Evolutionary conservation across 2,113 vertebrate genomes (phyloP).

Genomic region (Phoxinus phoxinus): DNA sequence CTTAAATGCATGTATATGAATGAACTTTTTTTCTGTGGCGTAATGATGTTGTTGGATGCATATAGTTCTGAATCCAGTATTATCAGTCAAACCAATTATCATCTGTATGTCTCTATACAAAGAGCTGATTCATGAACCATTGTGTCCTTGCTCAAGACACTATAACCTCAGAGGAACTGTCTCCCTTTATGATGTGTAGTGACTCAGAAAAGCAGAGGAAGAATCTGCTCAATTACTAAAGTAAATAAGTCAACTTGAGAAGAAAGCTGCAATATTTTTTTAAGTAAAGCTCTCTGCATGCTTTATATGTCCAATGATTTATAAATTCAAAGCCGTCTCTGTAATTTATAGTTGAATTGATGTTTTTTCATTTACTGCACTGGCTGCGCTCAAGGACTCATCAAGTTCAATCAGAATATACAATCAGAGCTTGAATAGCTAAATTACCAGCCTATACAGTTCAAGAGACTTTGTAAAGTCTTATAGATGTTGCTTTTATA

Average conservation of each 20-base stretch:
- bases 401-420: conserved; percentile 38
- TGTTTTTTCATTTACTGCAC: conserved; percentile 31
- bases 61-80: no score
- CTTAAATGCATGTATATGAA: no score
- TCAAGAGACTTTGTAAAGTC: not conserved
- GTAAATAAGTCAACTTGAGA: not conserved
- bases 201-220: not conserved
- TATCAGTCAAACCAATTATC: not conserved
- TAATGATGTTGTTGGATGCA: no score
- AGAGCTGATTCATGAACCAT: not conserved
- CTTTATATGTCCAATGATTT: not conserved
- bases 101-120: not conserved
- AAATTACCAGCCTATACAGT: not conserved
- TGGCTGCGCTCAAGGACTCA: conserved; percentile 9
- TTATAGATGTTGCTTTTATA: not conserved
- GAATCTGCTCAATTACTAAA: conserved; percentile 3
- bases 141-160: not conserved
- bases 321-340: conserved; percentile 8
- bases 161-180: not conserved
- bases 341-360: conserved; percentile 3
- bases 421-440: conserved; percentile 13
- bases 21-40: no score
- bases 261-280: not conserved
- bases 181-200: not conserved
- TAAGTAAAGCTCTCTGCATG: not conserved